Evolutionary conservation across 2,888 invertebrate species (phyloP), one percentile per base, ranked within the genome.

Genomic region (Netelia melanura): DNA sequence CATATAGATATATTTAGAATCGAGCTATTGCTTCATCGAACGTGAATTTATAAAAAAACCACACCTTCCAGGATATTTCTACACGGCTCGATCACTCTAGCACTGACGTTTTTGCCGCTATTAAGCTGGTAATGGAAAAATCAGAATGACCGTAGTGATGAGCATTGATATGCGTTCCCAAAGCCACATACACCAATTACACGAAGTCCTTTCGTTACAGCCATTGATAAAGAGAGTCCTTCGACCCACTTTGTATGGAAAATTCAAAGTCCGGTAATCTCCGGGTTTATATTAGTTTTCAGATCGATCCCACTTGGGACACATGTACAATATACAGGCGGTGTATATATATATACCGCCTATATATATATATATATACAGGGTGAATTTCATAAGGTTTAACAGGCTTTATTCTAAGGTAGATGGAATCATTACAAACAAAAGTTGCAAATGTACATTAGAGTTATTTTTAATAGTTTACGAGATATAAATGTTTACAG

Each of bases 211-310:
- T 52, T 48, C 9, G 68, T 44, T 8, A 2, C 10, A 23, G 1
- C 5, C 30, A 9, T 11, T 61, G 43, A 11, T 23, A 61, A 17
- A 25, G 30, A 30, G n/a, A 25, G 6, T 44, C 11, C 43, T 77
- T 44, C 23, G 23, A 43, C 23, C 44, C 44, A 65, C 23, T 61
- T 11, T 62, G 65, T 62, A 23, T 30, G 25, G 23, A 52, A 75
- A 54, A 23, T 25, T 17, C 52, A 25, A 81, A 75, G 17, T 74
- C 52, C 2, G 10, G 38, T 48, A 43, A 38, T 38, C 25, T 38
- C 30, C 30, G 6, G 52, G 48, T 48, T 81, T 58, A n/a, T 38
- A 72, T 71, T 62, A 79, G 48, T 44, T 74, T 67, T 67, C 43
- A 17, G 72, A 72, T 72, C 48, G 30, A 67, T 58, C 56, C 10